phyloP scores from a whole-genome alignment of 2,888 invertebrate genomes.

The Epirrhoe tristata region DNA sequence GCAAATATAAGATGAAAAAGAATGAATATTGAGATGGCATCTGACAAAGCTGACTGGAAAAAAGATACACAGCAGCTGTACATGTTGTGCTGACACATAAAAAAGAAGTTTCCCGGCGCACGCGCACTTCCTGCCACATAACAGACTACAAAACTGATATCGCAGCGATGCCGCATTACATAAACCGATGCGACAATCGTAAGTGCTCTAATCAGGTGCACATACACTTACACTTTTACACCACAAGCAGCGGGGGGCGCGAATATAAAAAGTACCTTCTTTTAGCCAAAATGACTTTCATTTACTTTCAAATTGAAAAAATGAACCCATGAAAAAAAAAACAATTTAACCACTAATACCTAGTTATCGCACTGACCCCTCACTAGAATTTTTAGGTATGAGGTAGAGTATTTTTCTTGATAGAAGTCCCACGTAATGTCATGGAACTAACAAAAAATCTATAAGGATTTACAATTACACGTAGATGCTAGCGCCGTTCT shows the following conservation, averaged over 20 bases:
- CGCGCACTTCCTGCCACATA: conserved; percentile 16
- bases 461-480: too few relatives aligned
- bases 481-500: too few relatives aligned
- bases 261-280: not conserved
- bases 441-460: too few relatives aligned
- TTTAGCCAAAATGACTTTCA: not conserved
- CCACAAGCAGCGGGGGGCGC: conserved; percentile 14
- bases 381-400: too few relatives aligned
- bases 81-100: not conserved
- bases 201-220: conserved; percentile 52
- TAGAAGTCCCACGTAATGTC: too few relatives aligned
- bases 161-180: conserved; percentile 39
- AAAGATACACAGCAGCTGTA: too few relatives aligned
- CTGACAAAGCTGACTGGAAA: too few relatives aligned
- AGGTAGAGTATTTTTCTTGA: too few relatives aligned
- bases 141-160: conserved; percentile 28
- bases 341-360: not conserved
- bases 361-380: too few relatives aligned
- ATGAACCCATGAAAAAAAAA: not conserved
- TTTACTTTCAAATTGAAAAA: not conserved
- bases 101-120: not conserved
- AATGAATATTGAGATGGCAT: too few relatives aligned
- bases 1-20: too few relatives aligned
- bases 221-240: conserved; percentile 56
- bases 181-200: conserved; percentile 49